Base-by-base conservation (phyloP, 1,140 invertebrate genomes). In the Drosophila murphyi region DNA sequence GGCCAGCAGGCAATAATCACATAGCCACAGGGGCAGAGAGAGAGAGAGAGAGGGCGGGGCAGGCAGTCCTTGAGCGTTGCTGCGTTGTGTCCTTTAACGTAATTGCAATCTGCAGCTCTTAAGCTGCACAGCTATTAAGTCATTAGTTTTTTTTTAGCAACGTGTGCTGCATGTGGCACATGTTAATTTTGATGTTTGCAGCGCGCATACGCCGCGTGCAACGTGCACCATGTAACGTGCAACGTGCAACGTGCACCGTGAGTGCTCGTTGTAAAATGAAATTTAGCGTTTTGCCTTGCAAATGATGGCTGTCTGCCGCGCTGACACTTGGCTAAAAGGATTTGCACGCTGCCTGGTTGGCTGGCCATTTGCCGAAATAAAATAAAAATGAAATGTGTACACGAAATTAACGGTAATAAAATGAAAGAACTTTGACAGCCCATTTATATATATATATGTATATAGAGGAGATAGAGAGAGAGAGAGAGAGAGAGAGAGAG, bases 241-340 rank as follows among this genome's bases (percentile, higher is more conserved):
- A 20, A 20, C 20, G 20, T 20, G 20, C 20, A 20, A 20, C 20
- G 28, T 10, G 48, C 12, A 41, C 41, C 39, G 39, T 8, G 34
- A 20, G 35, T 4, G 47, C 59, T 20, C 60, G 75, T 72, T 88
- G 80, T 72, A 80, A 88, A 88, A 88, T 88, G 81, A 89, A 89
- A 89, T 89, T 89, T 88, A 83, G 85, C 77, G 85, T 86, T 88
- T 88, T 88, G 85, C 85, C 80, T 89, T 89, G 85, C 85, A 89
- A 89, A 89, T 89, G 85, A 89, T 89, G 85, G 78, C 74, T 77
- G 35, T 37, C 5, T 37, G 35, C 6, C 39, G 4, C 8, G 65
- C 68, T 78, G 80, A 80, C 83, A 88, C 85, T 83, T 83, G 85
- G 85, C 82, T 87, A 86, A 86, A 86, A 89, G 80, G 80, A 88